Evolutionary conservation across 2,113 vertebrate genomes (phyloP), one percentile per base, ranked within the genome.

Genomic region (Salvator merianae): DNA sequence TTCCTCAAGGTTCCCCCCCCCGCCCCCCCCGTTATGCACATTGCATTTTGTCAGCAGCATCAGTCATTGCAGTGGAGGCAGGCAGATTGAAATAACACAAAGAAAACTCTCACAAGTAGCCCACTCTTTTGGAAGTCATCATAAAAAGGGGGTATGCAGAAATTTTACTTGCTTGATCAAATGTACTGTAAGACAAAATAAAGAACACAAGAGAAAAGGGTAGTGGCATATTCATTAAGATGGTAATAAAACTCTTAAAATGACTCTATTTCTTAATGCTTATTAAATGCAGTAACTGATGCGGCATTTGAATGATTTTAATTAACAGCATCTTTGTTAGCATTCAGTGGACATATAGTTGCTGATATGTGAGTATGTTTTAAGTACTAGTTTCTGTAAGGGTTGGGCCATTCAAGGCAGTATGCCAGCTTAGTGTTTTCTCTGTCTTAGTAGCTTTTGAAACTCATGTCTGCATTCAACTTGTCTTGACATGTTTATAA

Each of bases 291-390:
- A 22, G 34, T 36, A 79, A 84, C 66, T 30, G 50, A 18, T 2
- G 26, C 69, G 32, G 3, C 63, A 86, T 75, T 36, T 85, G 69
- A 66, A 32, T 75, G 20, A 22, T 30, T 81, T 86, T 80, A 69
- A 53, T 86, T 81, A 81, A 34, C 68, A 32, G 5, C 40, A 66
- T 26, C 47, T 36, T 36, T 69, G 36, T 59, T 68, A 4, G 16
- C 24, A 40, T 43, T 81, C 36, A 85, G 72, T 77, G 71, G 26
- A 20, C 62, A 66, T 36, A 80, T 73, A 38, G 53, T 73, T 72
- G 20, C 50, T 78, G 79, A 72, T 43, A 32, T 79, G 22, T 62
- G 47, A 81, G 4, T 36, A 36, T 38, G 26, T 34, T 55, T 47
- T 43, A 38, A 65, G 30, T 40, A 30, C 43, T 66, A 32, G 66